Conservation (phyloP, 1,140 invertebrate genomes). For the Drosophila novamexicana region DNA sequence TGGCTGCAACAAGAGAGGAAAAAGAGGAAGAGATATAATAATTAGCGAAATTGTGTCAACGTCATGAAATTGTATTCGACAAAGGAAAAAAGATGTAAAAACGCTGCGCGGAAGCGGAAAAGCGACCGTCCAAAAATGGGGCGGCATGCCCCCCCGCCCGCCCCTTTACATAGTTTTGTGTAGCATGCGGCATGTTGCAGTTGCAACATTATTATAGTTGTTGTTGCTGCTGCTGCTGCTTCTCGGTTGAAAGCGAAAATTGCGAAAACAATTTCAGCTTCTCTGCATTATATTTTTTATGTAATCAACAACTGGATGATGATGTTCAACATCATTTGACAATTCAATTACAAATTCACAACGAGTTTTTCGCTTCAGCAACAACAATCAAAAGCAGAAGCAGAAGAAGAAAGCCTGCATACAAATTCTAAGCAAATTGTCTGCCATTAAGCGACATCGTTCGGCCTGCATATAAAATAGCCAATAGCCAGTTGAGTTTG, state of each 20-base stretch:
- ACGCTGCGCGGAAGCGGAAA: conserved; percentile 56
- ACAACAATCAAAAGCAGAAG: background rate
- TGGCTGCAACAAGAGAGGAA: conserved; percentile 88
- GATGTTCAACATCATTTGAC: conserved; percentile 22
- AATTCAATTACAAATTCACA: conserved; percentile 55
- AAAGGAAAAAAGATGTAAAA: conserved; percentile 12
- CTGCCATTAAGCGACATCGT: conserved; percentile 18
- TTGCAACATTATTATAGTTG: conserved; percentile 12
- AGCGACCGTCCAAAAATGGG: conserved; percentile 31
- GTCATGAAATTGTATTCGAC: background rate
- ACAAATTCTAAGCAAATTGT: conserved; percentile 44
- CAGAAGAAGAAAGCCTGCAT: conserved; percentile 2
- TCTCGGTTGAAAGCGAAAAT: conserved; percentile 47
- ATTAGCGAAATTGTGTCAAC: conserved; percentile 19
- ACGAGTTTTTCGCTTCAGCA: conserved; percentile 32
- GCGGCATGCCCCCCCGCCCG: conserved; percentile 39
- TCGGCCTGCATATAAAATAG: conserved; percentile 39
- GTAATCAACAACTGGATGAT: conserved; percentile 34
- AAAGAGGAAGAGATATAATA: conserved; percentile 5
- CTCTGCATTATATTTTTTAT: conserved; percentile 36
- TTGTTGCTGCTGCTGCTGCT: conserved; percentile 20
- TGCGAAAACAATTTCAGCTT: conserved; percentile 47
- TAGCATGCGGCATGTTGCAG: conserved; percentile 28
- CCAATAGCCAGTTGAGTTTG: conserved; percentile 7
- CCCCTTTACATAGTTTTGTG: conserved; percentile 15